Evolutionary conservation across 2,888 invertebrate species (phyloP), one percentile per base, ranked within the genome.

Genomic region (Elmis aenea): DNA sequence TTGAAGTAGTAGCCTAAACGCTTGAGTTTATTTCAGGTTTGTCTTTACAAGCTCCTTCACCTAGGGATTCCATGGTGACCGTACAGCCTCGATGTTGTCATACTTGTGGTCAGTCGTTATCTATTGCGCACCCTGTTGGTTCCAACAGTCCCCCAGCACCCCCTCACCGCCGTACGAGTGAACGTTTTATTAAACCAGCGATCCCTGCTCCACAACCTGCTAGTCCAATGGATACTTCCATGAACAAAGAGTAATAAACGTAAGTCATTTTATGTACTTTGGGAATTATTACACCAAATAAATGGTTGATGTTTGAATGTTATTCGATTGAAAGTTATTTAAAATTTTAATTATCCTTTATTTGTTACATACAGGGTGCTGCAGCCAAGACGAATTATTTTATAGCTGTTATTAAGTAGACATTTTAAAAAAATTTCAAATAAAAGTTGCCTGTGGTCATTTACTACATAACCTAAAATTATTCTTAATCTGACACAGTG

Each of bases 161-260:
- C 78, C 66, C 64, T 45, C 69, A 50, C 56, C 69, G 48, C 59
- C 77, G 79, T 71, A 75, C 84, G 21, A 82, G 83, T 55, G 89
- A 89, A 64, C 76, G 89, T 53, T 90, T 90, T 62, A 84, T 89
- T 41, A 90, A 90, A 67, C 90, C 90, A 41, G 89, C 88, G 41
- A 79, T 85, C 64, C 88, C 87, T 41, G 67, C 67, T 27, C 61
- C 56, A 49, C 82, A 76, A 67, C 80, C 81, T 43, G 77, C 82
- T 64, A 83, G 82, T 71, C 83, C 83, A 30, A 83, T 83, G 83
- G 83, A 83, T 69, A 82, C 81, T 34, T 80, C 81, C 42, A 62
- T 68, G 42, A 74, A 52, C 37, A 66, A 64, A 50, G 66, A 64
- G 46, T 64, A 58, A 56, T n/a, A 45, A 42, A 40, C 34, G 39